Percentiles rank a stretch among this genome's conserved stretches.
Evolutionary conservation across 2,113 vertebrate genomes (phyloP).

Genomic region (Tetraodon nigroviridis): DNA sequence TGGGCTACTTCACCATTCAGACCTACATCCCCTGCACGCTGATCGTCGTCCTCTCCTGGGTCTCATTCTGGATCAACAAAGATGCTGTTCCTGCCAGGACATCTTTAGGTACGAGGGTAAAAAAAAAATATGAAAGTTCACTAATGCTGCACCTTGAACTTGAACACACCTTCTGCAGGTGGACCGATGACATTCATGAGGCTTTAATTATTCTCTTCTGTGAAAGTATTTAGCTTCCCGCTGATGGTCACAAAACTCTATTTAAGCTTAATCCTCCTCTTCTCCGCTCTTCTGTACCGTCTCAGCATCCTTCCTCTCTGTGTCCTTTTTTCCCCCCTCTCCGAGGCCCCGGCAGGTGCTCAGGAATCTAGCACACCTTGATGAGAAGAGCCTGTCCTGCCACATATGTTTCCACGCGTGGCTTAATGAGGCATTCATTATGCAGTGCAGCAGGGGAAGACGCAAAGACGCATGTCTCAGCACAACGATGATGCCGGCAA

Average conservation of each 20-base stretch:
- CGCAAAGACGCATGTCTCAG: constrained; percentile 56
- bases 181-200: constrained; percentile 40
- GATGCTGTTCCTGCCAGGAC: constrained; percentile 97
- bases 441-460: constrained; percentile 50
- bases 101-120: constrained; percentile 82
- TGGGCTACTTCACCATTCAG: constrained; percentile 99
- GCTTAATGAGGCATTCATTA: constrained; percentile 74
- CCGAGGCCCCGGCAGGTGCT: constrained; percentile 56
- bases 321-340: constrained; percentile 11
- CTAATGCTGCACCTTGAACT: no score
- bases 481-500: constrained; percentile 50
- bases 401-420: constrained; percentile 59
- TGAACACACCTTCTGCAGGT: constrained; percentile 13
- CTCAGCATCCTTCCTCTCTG: constrained; percentile 8
- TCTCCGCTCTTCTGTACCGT: constrained; percentile 5
- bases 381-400: constrained; percentile 52
- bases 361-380: constrained; percentile 59
- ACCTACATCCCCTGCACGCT: constrained; percentile 98
- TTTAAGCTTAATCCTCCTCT: constrained; percentile 7
- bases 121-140: no score
- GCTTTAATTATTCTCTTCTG: constrained; percentile 47
- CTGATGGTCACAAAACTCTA: constrained; percentile 10
- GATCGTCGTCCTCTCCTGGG: constrained; percentile 97
- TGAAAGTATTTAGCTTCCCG: constrained; percentile 20
- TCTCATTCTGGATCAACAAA: constrained; percentile 99